phyloP scores from a whole-genome alignment of 2,113 vertebrate genomes.

The Aleadryas rufinucha region DNA sequence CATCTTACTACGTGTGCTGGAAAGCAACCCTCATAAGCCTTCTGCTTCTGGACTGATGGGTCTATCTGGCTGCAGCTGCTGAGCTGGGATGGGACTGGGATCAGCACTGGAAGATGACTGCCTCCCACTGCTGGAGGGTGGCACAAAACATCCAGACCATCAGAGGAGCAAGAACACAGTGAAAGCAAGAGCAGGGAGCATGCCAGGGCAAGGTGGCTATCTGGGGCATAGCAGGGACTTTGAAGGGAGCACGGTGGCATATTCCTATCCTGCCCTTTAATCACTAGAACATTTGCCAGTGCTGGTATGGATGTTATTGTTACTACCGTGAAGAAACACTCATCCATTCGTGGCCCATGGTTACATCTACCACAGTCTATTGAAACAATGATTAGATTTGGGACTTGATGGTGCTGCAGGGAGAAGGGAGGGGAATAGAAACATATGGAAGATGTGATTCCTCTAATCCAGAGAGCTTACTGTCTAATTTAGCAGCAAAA shows the following conservation, averaged over 20 bases:
- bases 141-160: neutral
- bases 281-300: neutral
- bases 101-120: neutral
- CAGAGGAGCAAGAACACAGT: neutral
- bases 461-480: conserved; percentile 19
- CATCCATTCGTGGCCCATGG: neutral
- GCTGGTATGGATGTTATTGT: neutral
- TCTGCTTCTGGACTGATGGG: conserved; percentile 13
- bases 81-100: neutral
- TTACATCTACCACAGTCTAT: neutral
- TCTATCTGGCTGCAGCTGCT: neutral
- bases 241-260: neutral
- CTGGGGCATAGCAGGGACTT: neutral
- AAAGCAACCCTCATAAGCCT: conserved; percentile 23
- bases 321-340: neutral
- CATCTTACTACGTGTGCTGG: conserved; percentile 33
- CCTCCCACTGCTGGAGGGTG: neutral
- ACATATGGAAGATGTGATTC: neutral
- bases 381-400: neutral
- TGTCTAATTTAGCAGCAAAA: conserved; percentile 43
- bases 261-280: neutral
- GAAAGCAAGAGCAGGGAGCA: neutral
- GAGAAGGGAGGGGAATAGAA: neutral
- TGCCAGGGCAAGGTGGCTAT: neutral
- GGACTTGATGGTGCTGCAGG: neutral